These are phyloP conservation scores for Oscheius sp. DNA, from an alignment of 2,888 invertebrate genomes.

Conservation along the genomic window DNA sequence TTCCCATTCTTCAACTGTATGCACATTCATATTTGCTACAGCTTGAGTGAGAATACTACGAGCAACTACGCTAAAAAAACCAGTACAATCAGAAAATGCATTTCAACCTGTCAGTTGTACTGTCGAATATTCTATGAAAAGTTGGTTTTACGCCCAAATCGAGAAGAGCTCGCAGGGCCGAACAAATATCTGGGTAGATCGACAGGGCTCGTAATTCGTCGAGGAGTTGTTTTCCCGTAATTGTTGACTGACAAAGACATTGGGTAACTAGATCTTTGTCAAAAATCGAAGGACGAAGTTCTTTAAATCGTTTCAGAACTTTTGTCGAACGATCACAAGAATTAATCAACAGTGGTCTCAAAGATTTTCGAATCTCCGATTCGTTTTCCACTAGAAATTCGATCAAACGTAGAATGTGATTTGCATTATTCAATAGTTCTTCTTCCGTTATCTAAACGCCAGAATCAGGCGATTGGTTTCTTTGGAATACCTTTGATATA, in stretches of 20 bases:
- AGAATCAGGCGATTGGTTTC: too few species aligned
- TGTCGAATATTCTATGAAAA: slow-evolving; percentile 43
- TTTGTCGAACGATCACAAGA: slow-evolving; percentile 13
- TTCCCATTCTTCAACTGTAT: slow-evolving; percentile 37
- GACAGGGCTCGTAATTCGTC: slow-evolving; percentile 32
- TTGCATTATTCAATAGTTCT: slow-evolving; percentile 30
- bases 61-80: slow-evolving; percentile 35
- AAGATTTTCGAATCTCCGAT: neutral
- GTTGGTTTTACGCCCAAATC: slow-evolving; percentile 45
- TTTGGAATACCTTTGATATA: neutral
- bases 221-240: slow-evolving; percentile 42
- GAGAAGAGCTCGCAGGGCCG: slow-evolving; percentile 37
- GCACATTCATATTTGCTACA: slow-evolving; percentile 33
- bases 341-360: neutral
- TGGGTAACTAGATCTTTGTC: slow-evolving; percentile 31
- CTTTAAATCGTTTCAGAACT: slow-evolving; percentile 9
- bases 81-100: neutral
- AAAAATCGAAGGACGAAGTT: neutral
- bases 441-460: slow-evolving; percentile 30
- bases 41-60: slow-evolving; percentile 39
- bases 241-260: slow-evolving; percentile 37
- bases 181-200: slow-evolving; percentile 37
- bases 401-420: slow-evolving; percentile 26
- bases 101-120: slow-evolving; percentile 35
- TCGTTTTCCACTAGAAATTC: slow-evolving; percentile 30